These are phyloP conservation scores for Helicoverpa armigera DNA, from an alignment of 1,140 invertebrate genomes.

Conservation along the genomic window DNA sequence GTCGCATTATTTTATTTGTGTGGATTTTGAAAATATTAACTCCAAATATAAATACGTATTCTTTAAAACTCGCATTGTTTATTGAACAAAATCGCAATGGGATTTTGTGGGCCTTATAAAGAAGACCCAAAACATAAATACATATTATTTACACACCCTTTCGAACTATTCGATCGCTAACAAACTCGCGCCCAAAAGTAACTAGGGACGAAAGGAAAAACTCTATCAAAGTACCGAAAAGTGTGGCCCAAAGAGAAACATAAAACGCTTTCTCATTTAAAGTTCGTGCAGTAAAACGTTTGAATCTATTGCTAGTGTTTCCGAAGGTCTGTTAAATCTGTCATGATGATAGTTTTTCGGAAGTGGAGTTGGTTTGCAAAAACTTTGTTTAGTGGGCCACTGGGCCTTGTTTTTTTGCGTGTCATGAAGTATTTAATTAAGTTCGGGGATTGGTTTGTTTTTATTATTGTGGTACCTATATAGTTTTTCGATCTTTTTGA, in stretches of 20 bases:
- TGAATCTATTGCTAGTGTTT: slow-evolving; percentile 31
- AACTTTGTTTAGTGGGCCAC: neutral
- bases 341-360: slow-evolving; percentile 12
- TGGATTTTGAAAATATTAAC: too few species aligned
- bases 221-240: slow-evolving; percentile 43
- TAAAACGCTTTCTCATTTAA: slow-evolving; percentile 49
- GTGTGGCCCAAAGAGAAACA: slow-evolving; percentile 36
- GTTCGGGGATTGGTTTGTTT: too few species aligned
- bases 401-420: too few species aligned
- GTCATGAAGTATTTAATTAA: too few species aligned
- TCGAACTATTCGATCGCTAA: neutral
- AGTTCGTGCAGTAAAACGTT: slow-evolving; percentile 38
- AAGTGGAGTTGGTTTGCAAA: neutral
- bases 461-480: too few species aligned
- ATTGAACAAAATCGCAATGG: too few species aligned
- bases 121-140: neutral
- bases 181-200: neutral
- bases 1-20: too few species aligned
- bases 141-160: neutral
- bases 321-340: slow-evolving; percentile 16
- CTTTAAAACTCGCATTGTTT: too few species aligned
- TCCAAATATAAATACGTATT: too few species aligned
- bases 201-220: slow-evolving; percentile 11
- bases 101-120: too few species aligned
- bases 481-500: too few species aligned